These are phyloP conservation scores for Microcebus murinus DNA, from an alignment of 2,113 vertebrate genomes.

Conservation along the genomic window DNA sequence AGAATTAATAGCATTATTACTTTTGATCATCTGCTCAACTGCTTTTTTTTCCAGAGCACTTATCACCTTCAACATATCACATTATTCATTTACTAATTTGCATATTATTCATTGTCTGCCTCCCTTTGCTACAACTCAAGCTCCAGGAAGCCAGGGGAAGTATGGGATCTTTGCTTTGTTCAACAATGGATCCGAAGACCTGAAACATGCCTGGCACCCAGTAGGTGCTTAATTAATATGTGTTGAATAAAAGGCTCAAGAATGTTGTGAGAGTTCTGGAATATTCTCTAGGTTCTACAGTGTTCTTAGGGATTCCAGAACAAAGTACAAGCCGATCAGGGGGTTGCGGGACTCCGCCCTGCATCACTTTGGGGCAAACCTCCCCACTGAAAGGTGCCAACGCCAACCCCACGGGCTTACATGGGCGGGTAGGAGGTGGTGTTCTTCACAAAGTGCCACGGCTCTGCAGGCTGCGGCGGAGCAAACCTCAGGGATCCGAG, in stretches of 20 bases:
- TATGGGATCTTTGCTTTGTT: neutral
- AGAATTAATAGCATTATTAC: neutral
- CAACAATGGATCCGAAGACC: neutral
- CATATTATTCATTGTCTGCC: neutral
- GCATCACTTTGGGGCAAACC: too few relatives aligned
- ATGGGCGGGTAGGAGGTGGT: too few relatives aligned
- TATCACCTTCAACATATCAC: neutral
- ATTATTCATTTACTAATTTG: neutral
- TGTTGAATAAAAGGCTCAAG: neutral
- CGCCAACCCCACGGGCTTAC: too few relatives aligned
- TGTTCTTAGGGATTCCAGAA: neutral
- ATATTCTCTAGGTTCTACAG: neutral
- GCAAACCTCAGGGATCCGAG: constrained; percentile 86
- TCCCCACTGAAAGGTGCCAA: too few relatives aligned
- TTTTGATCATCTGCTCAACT: neutral
- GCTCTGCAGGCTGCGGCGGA: constrained; percentile 83
- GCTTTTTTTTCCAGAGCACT: neutral
- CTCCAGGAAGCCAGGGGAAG: neutral
- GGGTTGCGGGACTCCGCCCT: too few relatives aligned
- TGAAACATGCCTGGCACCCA: neutral
- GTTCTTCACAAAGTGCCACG: constrained; percentile 82
- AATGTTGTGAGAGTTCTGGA: neutral
- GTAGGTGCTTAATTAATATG: neutral
- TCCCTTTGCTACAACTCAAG: neutral
- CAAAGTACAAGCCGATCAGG: neutral